phyloP scores from a whole-genome alignment of 2,113 vertebrate genomes.

The Tupaia tana region DNA sequence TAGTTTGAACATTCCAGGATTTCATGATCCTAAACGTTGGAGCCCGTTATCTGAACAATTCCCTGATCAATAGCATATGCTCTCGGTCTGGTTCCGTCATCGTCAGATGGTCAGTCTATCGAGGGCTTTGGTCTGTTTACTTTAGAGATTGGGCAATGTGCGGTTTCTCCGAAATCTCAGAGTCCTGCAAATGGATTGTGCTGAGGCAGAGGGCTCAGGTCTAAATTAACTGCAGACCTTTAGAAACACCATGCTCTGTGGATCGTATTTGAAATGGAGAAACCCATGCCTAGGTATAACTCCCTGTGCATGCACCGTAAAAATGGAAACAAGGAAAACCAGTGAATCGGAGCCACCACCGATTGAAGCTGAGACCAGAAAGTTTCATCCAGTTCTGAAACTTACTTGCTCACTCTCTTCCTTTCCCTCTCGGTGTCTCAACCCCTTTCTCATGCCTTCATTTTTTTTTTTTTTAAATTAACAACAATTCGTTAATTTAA shows the following conservation, averaged over 20 bases:
- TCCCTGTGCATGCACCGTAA: neutral
- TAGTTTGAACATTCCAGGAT: slow-evolving; percentile 51
- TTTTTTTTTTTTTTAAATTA: neutral
- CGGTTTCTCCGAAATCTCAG: slow-evolving; percentile 59
- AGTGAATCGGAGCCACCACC: neutral
- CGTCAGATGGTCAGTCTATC: slow-evolving; percentile 62
- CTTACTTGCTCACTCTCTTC: neutral
- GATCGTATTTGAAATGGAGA: neutral
- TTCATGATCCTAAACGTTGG: slow-evolving; percentile 36
- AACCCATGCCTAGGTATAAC: neutral
- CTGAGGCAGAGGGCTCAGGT: slow-evolving; percentile 55
- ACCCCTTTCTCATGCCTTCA: neutral
- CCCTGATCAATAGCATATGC: slow-evolving; percentile 57
- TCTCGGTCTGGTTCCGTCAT: neutral
- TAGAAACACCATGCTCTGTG: slow-evolving; percentile 8
- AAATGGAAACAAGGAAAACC: neutral
- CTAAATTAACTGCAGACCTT: slow-evolving; percentile 76
- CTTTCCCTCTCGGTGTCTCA: neutral
- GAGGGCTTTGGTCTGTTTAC: slow-evolving; percentile 75
- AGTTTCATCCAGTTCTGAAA: slow-evolving; percentile 33
- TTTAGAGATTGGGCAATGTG: slow-evolving; percentile 76
- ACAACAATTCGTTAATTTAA: slow-evolving; percentile 47
- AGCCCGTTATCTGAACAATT: slow-evolving; percentile 60
- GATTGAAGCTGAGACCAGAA: neutral
- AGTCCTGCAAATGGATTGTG: slow-evolving; percentile 61